These are phyloP conservation scores for Rhodinocichla rosea DNA, from an alignment of 2,113 vertebrate genomes.

Conservation along the genomic window DNA sequence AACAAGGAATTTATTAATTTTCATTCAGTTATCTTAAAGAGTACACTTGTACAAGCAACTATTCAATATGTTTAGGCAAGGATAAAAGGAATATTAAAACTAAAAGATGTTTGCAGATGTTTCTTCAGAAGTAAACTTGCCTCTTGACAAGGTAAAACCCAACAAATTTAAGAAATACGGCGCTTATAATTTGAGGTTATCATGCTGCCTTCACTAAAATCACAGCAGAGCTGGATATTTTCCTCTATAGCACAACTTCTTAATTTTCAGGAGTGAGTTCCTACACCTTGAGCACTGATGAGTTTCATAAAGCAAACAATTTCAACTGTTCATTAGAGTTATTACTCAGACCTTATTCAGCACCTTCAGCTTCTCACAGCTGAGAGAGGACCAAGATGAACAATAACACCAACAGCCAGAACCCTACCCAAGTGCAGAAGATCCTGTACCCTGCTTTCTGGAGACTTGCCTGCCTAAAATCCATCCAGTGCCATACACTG, in stretches of 20 bases:
- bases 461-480: neutral
- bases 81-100: neutral
- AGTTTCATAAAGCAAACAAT: neutral
- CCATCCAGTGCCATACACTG: neutral
- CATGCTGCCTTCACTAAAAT: neutral
- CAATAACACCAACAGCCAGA: neutral
- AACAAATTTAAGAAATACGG: neutral
- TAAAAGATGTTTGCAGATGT: neutral
- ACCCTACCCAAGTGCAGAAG: neutral
- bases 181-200: fast-evolving
- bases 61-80: neutral
- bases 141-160: neutral
- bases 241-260: neutral
- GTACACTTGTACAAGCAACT: neutral
- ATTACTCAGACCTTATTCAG: neutral
- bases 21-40: neutral
- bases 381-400: neutral
- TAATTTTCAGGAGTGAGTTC: neutral
- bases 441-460: neutral
- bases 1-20: neutral
- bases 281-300: neutral
- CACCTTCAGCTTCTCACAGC: neutral
- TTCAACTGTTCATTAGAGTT: neutral
- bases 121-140: neutral
- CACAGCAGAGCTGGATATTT: neutral